A percentile compares a stretch with the other conserved stretches of the same genome.
These are phyloP conservation scores for Poecilia gillii DNA, from an alignment of 2,797 vertebrate genomes.

Conservation along the genomic window DNA sequence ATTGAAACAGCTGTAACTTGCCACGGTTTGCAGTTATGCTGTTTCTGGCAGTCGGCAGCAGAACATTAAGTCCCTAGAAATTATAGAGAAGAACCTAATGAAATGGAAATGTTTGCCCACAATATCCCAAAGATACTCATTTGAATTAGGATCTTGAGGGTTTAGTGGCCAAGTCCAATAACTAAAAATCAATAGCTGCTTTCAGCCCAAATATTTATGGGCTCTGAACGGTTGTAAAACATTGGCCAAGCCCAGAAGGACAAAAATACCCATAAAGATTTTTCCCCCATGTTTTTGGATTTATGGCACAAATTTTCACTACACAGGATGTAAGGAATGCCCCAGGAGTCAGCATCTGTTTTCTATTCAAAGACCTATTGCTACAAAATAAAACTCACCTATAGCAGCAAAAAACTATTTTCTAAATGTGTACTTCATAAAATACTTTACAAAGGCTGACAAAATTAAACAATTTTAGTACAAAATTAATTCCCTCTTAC, in stretches of 20 bases:
- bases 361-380: too few species aligned
- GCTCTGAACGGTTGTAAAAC: neutral
- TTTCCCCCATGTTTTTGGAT: neutral
- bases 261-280: neutral
- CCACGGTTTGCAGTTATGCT: neutral
- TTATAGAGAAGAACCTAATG: neutral
- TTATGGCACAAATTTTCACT: neutral
- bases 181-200: neutral
- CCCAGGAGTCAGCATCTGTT: too few species aligned
- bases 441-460: too few species aligned
- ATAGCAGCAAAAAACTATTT: too few species aligned
- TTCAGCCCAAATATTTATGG: neutral
- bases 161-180: neutral
- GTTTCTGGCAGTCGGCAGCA: neutral
- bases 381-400: too few species aligned
- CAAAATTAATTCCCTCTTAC: too few species aligned
- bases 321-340: neutral
- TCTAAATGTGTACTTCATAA: too few species aligned
- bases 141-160: neutral
- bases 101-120: neutral
- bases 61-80: neutral
- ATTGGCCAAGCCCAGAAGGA: neutral
- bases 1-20: neutral
- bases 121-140: neutral
- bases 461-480: too few species aligned